Conservation (phyloP, 2,888 invertebrate genomes). For the Aphodius granarius region DNA sequence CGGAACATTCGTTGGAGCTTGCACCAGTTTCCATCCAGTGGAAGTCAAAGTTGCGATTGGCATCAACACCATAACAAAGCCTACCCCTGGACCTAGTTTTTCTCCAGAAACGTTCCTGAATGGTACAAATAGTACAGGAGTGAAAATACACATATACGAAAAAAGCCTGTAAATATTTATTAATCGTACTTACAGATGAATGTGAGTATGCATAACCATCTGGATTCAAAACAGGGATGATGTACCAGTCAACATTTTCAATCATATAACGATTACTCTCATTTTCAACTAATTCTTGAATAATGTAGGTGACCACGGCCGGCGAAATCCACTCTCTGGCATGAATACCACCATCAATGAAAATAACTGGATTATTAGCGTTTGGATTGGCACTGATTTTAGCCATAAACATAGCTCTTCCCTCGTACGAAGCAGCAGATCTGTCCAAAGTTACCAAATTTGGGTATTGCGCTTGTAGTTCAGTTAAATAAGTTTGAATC, state of each 20-base stretch:
- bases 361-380: conserved; percentile 58
- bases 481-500: conserved; percentile 52
- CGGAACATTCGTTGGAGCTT: conserved; percentile 48
- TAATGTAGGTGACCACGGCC: conserved; percentile 65
- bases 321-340: conserved; percentile 75
- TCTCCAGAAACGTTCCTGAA: conserved; percentile 29
- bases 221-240: conserved; percentile 70
- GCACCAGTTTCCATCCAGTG: conserved; percentile 62
- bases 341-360: conserved; percentile 65
- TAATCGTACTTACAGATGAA: conserved; percentile 55
- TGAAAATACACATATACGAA: background rate
- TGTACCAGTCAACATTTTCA: conserved; percentile 65
- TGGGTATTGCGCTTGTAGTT: conserved; percentile 51
- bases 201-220: conserved; percentile 70
- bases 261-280: conserved; percentile 58
- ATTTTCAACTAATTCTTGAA: conserved; percentile 65
- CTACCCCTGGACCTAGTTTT: conserved; percentile 19
- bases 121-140: background rate
- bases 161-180: conserved; percentile 35
- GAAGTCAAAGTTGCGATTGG: conserved; percentile 59
- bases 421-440: conserved; percentile 59
- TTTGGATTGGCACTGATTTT: conserved; percentile 62
- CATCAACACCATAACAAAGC: conserved; percentile 30
- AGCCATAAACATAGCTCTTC: conserved; percentile 56
- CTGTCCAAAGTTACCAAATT: conserved; percentile 51